Evolutionary conservation across 2,888 invertebrate species (phyloP).

Genomic region (Meghimatium bilineatum): DNA sequence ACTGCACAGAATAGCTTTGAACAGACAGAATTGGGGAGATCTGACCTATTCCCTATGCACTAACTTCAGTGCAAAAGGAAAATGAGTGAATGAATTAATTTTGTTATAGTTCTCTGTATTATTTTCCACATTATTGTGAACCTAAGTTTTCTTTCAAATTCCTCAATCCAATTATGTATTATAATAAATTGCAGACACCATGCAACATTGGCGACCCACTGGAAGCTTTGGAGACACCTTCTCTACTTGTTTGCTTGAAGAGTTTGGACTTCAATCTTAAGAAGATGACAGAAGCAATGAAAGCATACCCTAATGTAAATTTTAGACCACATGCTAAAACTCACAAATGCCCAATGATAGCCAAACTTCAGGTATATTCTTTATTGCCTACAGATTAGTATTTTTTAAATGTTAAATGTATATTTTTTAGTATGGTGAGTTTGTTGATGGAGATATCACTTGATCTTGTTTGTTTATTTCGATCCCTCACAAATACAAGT

Average conservation of each 20-base stretch:
- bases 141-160: not conserved
- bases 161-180: not conserved
- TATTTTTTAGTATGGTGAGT: not conserved
- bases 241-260: constrained; percentile 48
- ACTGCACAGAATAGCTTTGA: no score
- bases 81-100: no score
- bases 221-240: constrained; percentile 48
- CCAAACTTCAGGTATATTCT: constrained; percentile 44
- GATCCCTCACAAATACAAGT: no score
- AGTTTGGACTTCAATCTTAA: constrained; percentile 48
- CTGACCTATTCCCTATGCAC: no score
- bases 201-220: constrained; percentile 49
- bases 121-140: not conserved
- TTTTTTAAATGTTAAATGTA: not conserved
- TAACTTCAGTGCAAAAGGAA: no score
- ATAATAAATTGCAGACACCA: constrained; percentile 26
- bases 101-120: not conserved
- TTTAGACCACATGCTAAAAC: constrained; percentile 49
- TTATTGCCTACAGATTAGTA: not conserved
- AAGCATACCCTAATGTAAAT: constrained; percentile 39
- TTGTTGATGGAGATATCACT: no score
- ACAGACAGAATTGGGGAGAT: no score
- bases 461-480: no score
- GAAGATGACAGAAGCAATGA: constrained; percentile 45
- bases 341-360: constrained; percentile 50